phyloP scores from a whole-genome alignment of 2,888 invertebrate genomes.

The Rhopalosiphum nymphaeae region DNA sequence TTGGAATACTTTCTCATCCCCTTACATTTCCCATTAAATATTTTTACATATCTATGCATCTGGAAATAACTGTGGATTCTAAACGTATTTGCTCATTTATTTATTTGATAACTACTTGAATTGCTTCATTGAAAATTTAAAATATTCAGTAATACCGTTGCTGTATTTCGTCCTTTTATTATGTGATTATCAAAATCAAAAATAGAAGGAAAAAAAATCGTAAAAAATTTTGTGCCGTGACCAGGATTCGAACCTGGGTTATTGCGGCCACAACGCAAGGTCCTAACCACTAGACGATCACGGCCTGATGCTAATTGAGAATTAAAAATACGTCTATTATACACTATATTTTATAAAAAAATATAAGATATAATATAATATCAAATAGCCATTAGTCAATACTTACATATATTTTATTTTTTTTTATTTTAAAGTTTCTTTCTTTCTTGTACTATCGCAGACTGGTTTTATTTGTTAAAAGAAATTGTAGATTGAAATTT shows the following conservation, averaged over 20 bases:
- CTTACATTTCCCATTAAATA: neutral
- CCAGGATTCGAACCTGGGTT: constrained; percentile 84
- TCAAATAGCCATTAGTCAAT: neutral
- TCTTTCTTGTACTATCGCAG: too few relatives aligned
- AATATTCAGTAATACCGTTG: too few relatives aligned
- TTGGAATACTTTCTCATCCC: neutral
- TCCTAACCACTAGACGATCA: constrained; percentile 83
- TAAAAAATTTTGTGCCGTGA: constrained; percentile 73
- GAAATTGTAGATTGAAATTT: too few relatives aligned
- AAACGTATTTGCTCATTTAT: too few relatives aligned
- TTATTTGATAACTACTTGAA: too few relatives aligned
- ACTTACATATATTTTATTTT: neutral
- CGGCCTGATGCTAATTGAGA: constrained; percentile 71
- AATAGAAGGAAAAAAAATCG: neutral
- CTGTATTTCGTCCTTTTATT: too few relatives aligned
- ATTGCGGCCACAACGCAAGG: constrained; percentile 83
- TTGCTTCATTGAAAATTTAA: too few relatives aligned
- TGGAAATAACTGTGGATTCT: neutral
- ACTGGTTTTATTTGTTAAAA: too few relatives aligned
- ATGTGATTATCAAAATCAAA: neutral
- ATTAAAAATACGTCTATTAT: neutral
- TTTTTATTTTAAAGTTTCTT: neutral
- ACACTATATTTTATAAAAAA: neutral
- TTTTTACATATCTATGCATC: neutral
- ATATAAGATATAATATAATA: too few relatives aligned